phyloP scores from a whole-genome alignment of 2,113 vertebrate genomes.

The Herpetotheres cachinnans region DNA sequence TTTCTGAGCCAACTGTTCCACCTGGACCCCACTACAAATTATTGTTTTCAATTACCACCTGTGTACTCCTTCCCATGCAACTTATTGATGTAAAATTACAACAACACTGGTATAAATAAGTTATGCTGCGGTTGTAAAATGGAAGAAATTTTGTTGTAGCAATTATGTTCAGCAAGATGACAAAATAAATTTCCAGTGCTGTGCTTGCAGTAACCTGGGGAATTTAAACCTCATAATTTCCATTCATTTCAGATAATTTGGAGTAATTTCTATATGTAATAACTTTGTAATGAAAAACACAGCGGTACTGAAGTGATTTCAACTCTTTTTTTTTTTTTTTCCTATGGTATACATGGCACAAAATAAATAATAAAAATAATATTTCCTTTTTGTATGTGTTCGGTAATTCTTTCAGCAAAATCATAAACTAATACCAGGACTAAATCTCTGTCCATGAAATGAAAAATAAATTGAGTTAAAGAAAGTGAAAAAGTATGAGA shows the following conservation, averaged over 20 bases:
- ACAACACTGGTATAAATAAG: conserved; percentile 84
- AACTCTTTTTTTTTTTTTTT: conserved; percentile 66
- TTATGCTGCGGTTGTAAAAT: conserved; percentile 84
- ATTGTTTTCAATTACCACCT: conserved; percentile 86
- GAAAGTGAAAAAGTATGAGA: conserved; percentile 78
- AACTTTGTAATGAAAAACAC: conserved; percentile 89
- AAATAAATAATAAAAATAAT: conserved; percentile 85
- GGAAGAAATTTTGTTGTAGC: conserved; percentile 86
- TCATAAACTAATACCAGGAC: conserved; percentile 86
- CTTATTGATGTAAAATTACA: conserved; percentile 87
- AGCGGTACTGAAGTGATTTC: conserved; percentile 83
- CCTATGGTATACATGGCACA: conserved; percentile 79
- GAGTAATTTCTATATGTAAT: conserved; percentile 90
- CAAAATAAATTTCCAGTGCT: conserved; percentile 86
- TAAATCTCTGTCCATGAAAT: conserved; percentile 85
- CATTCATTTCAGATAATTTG: conserved; percentile 89
- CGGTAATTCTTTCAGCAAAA: conserved; percentile 83
- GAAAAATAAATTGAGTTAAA: conserved; percentile 89
- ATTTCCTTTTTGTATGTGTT: conserved; percentile 84
- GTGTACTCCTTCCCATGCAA: conserved; percentile 83
- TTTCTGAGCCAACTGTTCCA: conserved; percentile 74
- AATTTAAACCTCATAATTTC: conserved; percentile 89
- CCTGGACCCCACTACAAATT: conserved; percentile 80
- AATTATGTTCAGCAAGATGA: conserved; percentile 88
- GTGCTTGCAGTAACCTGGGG: conserved; percentile 84